phyloP scores from a whole-genome alignment of 2,113 vertebrate species.

The Myotis yumanensis region DNA sequence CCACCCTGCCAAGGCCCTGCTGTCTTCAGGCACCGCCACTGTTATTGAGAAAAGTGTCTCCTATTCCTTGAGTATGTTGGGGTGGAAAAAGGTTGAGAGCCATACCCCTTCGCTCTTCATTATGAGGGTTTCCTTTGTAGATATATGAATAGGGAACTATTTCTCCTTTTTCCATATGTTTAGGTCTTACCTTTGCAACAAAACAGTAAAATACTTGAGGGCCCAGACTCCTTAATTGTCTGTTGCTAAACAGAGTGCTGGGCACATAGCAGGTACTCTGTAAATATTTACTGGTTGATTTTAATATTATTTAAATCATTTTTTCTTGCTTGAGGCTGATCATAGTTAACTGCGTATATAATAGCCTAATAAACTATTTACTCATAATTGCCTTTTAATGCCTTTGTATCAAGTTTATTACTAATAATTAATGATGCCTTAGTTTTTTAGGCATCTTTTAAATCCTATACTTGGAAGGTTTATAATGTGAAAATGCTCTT shows the following conservation, averaged over 20 bases:
- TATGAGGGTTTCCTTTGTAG: neutral
- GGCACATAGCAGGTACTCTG: neutral
- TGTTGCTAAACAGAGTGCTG: neutral
- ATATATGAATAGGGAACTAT: neutral
- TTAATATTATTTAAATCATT: neutral
- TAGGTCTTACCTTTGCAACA: neutral
- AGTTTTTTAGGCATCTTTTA: slow-evolving; percentile 27
- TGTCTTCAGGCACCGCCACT: neutral
- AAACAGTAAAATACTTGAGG: neutral
- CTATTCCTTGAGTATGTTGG: neutral
- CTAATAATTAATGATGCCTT: slow-evolving; percentile 12
- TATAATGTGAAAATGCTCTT: slow-evolving; percentile 40
- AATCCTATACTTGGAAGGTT: neutral
- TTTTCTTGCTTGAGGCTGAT: neutral
- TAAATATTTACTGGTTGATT: slow-evolving; percentile 15
- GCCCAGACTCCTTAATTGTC: neutral
- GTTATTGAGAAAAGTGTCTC: neutral
- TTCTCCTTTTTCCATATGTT: neutral
- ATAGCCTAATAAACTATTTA: neutral
- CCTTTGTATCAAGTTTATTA: slow-evolving; percentile 40
- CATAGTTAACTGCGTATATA: slow-evolving; percentile 11
- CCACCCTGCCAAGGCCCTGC: neutral
- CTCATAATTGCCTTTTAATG: slow-evolving; percentile 36
- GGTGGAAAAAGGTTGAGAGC: neutral
- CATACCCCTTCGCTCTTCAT: neutral